A percentile compares a stretch with the other conserved stretches of the same genome.
Conservation (phyloP, 1,140 invertebrate species). For the Macrosteles quadrilineatus region DNA sequence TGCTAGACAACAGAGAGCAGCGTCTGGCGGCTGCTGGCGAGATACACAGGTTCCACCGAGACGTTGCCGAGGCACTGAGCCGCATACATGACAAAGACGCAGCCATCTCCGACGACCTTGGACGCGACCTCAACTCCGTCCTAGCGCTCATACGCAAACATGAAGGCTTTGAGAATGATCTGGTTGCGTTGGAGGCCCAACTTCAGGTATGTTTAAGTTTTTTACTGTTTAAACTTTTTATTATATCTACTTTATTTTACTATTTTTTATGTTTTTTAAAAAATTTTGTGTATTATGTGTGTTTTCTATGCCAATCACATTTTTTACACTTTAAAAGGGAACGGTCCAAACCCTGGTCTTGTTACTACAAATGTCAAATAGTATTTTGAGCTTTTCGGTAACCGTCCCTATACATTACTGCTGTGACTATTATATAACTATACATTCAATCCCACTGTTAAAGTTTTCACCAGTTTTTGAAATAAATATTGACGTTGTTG, state of each 20-base stretch:
- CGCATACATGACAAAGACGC: conserved; percentile 88
- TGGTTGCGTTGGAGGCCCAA: conserved; percentile 91
- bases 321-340: background rate
- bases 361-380: too few species aligned
- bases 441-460: too few species aligned
- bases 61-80: conserved; percentile 89
- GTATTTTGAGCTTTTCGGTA: too few species aligned
- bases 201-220: conserved; percentile 69
- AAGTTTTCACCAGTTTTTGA: too few species aligned
- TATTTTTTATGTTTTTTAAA: background rate
- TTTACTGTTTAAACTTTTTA: background rate
- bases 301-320: too few species aligned
- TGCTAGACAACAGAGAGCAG: conserved; percentile 82
- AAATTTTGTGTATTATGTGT: background rate
- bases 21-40: conserved; percentile 90
- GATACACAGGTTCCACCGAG: conserved; percentile 95
- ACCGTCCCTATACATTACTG: too few species aligned
- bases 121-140: conserved; percentile 86
- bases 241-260: background rate
- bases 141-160: conserved; percentile 77
- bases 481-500: too few species aligned
- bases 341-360: background rate
- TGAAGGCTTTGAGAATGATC: conserved; percentile 93
- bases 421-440: too few species aligned
- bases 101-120: conserved; percentile 80